These are phyloP conservation scores for Brevipalpus yothersi DNA, from an alignment of 1,140 invertebrate genomes.

Conservation along the genomic window DNA sequence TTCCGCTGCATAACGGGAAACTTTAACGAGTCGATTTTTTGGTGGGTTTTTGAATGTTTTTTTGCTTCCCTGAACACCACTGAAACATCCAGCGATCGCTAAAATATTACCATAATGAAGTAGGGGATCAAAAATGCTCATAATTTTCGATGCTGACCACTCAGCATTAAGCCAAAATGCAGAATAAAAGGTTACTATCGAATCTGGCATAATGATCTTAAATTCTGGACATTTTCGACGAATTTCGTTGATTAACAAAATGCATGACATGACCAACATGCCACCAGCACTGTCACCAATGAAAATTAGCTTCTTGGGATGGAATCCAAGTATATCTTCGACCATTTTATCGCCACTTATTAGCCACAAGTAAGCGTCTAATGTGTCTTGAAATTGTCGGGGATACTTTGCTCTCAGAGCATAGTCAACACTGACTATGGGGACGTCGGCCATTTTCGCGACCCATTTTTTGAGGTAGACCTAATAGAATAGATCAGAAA, in stretches of 20 bases:
- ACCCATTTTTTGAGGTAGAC: not conserved
- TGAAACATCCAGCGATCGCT: not conserved
- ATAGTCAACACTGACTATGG: slow-evolving; percentile 87
- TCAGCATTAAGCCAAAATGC: not conserved
- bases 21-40: not conserved
- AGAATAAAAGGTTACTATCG: not conserved
- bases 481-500: not conserved
- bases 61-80: not conserved
- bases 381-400: slow-evolving; percentile 69
- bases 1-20: not conserved
- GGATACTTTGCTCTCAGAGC: slow-evolving; percentile 40
- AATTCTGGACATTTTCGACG: not conserved
- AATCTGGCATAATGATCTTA: not conserved
- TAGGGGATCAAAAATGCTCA: not conserved
- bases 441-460: slow-evolving; percentile 16
- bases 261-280: slow-evolving; percentile 54
- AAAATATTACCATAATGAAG: not conserved
- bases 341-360: slow-evolving; percentile 23
- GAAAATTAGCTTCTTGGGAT: slow-evolving; percentile 19
- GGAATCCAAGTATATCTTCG: slow-evolving; percentile 16
- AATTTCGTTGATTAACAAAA: slow-evolving; percentile 27
- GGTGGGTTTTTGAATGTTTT: not conserved
- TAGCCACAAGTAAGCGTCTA: slow-evolving; percentile 83
- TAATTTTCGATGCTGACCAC: not conserved
- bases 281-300: slow-evolving; percentile 75